Conservation (phyloP, 1,140 invertebrate genomes). For the Helicorthomorpha holstii region DNA sequence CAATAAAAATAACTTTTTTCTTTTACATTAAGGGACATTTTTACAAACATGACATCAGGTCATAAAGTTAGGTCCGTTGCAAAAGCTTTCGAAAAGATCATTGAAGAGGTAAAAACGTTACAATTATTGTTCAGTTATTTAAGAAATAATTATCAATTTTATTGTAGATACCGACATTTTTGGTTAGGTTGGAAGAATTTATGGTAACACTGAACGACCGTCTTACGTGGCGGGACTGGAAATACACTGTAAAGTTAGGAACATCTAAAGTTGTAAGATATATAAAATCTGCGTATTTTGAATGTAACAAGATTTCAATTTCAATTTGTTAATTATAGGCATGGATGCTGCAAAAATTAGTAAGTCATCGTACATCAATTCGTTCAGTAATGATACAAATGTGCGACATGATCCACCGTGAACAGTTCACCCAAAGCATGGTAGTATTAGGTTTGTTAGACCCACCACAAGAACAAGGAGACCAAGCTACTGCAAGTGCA, state of each 20-base stretch:
- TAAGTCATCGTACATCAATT: slow-evolving; percentile 29
- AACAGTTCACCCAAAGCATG: slow-evolving; percentile 38
- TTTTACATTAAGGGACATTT: slow-evolving; percentile 35
- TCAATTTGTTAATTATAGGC: slow-evolving; percentile 23
- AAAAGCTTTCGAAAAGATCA: slow-evolving; percentile 39
- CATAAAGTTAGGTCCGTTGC: slow-evolving; percentile 40
- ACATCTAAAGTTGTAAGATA: slow-evolving; percentile 45
- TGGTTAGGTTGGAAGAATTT: slow-evolving; percentile 40
- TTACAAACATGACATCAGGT: slow-evolving; percentile 35
- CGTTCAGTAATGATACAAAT: slow-evolving; percentile 20
- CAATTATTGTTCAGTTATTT: slow-evolving; percentile 13
- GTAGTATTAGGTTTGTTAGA: slow-evolving; percentile 34
- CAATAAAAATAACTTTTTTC: too few species aligned
- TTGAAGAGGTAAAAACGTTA: slow-evolving; percentile 33
- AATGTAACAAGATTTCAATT: neutral
- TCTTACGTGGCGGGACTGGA: slow-evolving; percentile 47
- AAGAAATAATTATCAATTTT: neutral
- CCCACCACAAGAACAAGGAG: neutral
- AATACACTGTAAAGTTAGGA: slow-evolving; percentile 47
- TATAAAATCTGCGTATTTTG: neutral
- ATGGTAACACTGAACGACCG: slow-evolving; percentile 40
- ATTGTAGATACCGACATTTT: slow-evolving; percentile 33
- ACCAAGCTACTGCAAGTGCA: neutral
- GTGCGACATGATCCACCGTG: slow-evolving; percentile 37
- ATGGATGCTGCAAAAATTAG: slow-evolving; percentile 33